Conservation (phyloP, 2,888 invertebrate species). For the Ecdyonurus torrentis region DNA sequence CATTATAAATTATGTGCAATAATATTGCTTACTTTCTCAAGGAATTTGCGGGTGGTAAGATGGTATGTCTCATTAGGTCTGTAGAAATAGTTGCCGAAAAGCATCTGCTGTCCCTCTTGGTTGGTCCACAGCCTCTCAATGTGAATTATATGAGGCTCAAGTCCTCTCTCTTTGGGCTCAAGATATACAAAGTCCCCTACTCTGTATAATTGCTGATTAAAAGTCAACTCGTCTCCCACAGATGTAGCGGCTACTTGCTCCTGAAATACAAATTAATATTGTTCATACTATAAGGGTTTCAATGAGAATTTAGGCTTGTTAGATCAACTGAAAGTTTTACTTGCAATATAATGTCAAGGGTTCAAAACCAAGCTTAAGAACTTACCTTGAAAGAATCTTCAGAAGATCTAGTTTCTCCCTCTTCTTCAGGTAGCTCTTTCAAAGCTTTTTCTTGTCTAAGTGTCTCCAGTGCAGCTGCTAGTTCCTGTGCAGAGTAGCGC, state of each 20-base stretch:
- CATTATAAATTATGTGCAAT: too few species aligned
- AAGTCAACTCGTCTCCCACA: slow-evolving; percentile 50
- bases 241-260: slow-evolving; percentile 3
- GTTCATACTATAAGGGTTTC: background rate
- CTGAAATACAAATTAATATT: background rate
- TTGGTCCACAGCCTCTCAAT: slow-evolving; percentile 84
- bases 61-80: slow-evolving; percentile 95
- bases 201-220: slow-evolving; percentile 57
- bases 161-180: slow-evolving; percentile 43
- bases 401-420: slow-evolving; percentile 24
- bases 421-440: slow-evolving; percentile 65
- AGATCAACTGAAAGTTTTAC: too few species aligned
- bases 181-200: slow-evolving; percentile 89
- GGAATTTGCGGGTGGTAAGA: slow-evolving; percentile 82
- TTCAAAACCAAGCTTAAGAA: background rate
- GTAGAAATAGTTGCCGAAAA: slow-evolving; percentile 81
- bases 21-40: slow-evolving; percentile 69
- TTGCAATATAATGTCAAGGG: background rate
- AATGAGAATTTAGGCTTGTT: too few species aligned
- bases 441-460: slow-evolving; percentile 57
- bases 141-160: slow-evolving; percentile 64
- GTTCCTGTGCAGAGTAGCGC: slow-evolving; percentile 56
- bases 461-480: slow-evolving; percentile 56
- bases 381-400: slow-evolving; percentile 8
- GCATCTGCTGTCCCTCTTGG: slow-evolving; percentile 62